These are phyloP conservation scores for Dasypolia templi DNA, from an alignment of 2,888 invertebrate species.

Conservation along the genomic window DNA sequence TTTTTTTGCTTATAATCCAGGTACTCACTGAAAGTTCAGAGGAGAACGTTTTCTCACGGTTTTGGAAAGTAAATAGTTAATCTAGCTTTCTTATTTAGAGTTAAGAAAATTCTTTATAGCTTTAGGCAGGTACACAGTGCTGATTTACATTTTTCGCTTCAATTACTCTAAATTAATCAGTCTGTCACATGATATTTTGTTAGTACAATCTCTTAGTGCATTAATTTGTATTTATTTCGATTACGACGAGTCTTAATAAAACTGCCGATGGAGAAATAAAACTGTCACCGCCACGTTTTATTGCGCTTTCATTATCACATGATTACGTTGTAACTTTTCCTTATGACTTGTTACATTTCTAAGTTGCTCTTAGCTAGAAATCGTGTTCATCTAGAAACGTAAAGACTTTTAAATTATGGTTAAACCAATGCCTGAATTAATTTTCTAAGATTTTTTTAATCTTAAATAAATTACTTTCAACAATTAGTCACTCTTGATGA, in stretches of 20 bases:
- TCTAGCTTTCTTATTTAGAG: conserved; percentile 82
- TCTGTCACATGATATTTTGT: conserved; percentile 42
- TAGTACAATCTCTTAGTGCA: conserved; percentile 36
- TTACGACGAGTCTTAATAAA: conserved; percentile 36
- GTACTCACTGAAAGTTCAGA: conserved; percentile 73
- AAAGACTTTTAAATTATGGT: neutral
- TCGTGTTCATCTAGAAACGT: neutral
- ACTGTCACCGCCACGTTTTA: conserved; percentile 22
- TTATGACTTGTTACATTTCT: conserved; percentile 29
- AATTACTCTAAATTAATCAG: conserved; percentile 49
- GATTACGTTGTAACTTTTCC: conserved; percentile 48
- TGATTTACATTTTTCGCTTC: conserved; percentile 66
- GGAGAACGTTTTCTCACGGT: conserved; percentile 86
- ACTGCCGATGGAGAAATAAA: conserved; percentile 31
- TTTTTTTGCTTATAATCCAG: conserved; percentile 76
- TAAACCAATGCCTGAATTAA: neutral
- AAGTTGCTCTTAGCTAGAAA: conserved; percentile 19
- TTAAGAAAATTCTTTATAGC: conserved; percentile 71
- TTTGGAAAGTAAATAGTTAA: conserved; percentile 81
- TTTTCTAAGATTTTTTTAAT: neutral
- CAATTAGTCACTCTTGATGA: neutral
- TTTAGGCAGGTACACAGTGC: conserved; percentile 55
- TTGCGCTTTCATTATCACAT: conserved; percentile 45
- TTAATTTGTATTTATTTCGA: conserved; percentile 43
- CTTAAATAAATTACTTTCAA: conserved; percentile 7